Base-by-base conservation (phyloP, 2,888 invertebrate species). In the Ormyrus nitidulus region DNA sequence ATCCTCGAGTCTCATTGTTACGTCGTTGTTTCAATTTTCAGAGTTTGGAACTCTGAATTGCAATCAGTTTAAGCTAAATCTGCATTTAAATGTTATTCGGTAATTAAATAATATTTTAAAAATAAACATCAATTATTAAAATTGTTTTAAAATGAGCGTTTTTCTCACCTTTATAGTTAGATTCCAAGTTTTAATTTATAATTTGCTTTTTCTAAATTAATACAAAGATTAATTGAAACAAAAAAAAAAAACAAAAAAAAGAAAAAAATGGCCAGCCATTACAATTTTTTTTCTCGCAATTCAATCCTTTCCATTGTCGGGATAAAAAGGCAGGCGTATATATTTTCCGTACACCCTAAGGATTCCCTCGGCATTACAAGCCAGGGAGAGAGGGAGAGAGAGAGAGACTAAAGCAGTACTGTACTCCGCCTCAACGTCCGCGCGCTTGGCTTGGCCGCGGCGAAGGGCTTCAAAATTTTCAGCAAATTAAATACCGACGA, bases 401-500 rank as follows among this genome's bases (percentile, higher is more conserved):
- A 34, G 34, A 34, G 34, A 34, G 34, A 34, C 65, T 64, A 77
- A 80, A 77, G 76, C 78, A 72, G 73, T 70, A 53, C 13, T 34
- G 34, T n/a, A 9, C n/a, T 11, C 54, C 62, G 72, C 59, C 74
- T 65, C 79, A 66, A 76, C 75, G 56, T 71, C 79, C 69, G 48
- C 68, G 53, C 64, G 71, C 13, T 58, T 58, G 56, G 59, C 6
- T 49, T 7, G 65, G 46, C 49, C n/a, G 34, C 64, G 72, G 73
- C 81, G 65, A 81, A 54, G 77, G 78, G 82, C 82, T 80, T 80
- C 80, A 80, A 82, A 82, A 82, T 82, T 82, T 82, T 82, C 82
- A 80, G 82, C 82, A 87, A 87, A 87, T 87, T 87, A 87, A 87
- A 87, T 87, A 87, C 87, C 87, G 84, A 80, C 85, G 86, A 85